phyloP scores from a whole-genome alignment of 2,888 invertebrate species.

The Drosophila incognita region DNA sequence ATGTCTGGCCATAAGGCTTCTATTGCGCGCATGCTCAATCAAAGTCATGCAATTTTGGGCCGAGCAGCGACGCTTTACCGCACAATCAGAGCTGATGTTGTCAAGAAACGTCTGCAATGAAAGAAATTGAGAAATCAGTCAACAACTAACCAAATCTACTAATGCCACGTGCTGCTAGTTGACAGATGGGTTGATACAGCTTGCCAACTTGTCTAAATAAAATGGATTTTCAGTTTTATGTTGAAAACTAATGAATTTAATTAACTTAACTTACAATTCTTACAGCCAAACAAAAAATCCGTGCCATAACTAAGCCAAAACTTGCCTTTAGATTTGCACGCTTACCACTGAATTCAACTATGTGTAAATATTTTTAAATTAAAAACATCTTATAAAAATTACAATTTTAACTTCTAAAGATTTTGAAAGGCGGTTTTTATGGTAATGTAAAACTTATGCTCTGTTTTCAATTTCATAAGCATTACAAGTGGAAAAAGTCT shows the following conservation, averaged over 20 bases:
- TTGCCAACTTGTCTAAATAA: slow-evolving; percentile 10
- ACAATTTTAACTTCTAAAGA: neutral
- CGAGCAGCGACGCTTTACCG: slow-evolving; percentile 92
- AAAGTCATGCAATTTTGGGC: slow-evolving; percentile 92
- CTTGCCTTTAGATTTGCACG: neutral
- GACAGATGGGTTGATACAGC: slow-evolving; percentile 9
- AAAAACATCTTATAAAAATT: neutral
- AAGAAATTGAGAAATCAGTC: slow-evolving; percentile 34
- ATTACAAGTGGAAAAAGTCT: neutral
- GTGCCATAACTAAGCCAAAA: neutral
- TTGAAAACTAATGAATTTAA: neutral
- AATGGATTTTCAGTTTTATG: neutral
- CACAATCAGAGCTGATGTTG: slow-evolving; percentile 86
- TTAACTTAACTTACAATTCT: neutral
- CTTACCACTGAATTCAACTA: neutral
- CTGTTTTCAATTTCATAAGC: neutral
- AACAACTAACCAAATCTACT: slow-evolving; percentile 24
- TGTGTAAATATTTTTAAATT: neutral
- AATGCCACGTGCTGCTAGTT: slow-evolving; percentile 14
- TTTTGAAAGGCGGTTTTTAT: no score
- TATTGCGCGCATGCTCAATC: slow-evolving; percentile 91
- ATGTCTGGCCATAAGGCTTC: slow-evolving; percentile 86
- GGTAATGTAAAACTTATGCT: no score
- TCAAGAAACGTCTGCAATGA: slow-evolving; percentile 84
- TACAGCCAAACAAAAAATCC: neutral